These are phyloP conservation scores for Amphiprion percula DNA, from an alignment of 2,113 vertebrate genomes.

Conservation along the genomic window DNA sequence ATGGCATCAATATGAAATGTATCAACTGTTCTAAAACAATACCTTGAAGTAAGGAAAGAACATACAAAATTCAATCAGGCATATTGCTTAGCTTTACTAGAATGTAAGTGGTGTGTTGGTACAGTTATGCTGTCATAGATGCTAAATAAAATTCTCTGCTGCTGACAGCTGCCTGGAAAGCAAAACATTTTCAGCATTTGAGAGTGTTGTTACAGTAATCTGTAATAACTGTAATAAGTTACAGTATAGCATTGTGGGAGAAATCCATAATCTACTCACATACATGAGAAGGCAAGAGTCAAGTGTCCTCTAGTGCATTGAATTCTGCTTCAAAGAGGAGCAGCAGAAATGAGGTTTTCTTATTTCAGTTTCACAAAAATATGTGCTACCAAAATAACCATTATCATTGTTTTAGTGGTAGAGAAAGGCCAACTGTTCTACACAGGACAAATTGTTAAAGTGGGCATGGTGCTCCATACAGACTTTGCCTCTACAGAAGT, in stretches of 20 bases:
- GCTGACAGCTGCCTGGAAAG: background rate
- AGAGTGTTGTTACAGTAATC: background rate
- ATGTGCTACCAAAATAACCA: conserved; percentile 13
- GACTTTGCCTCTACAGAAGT: conserved; percentile 4
- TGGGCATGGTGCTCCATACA: conserved; percentile 14
- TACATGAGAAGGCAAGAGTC: conserved; percentile 5
- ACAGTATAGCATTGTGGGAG: background rate
- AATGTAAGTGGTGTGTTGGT: conserved; percentile 24
- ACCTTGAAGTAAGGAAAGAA: background rate
- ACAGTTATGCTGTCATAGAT: conserved; percentile 25
- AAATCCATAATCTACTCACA: conserved; percentile 8
- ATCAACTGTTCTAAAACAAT: background rate
- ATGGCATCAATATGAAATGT: conserved; percentile 14
- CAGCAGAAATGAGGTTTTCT: background rate
- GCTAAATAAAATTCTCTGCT: background rate
- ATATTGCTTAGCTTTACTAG: conserved; percentile 44
- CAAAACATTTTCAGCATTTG: conserved; percentile 14
- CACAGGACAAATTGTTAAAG: conserved; percentile 2
- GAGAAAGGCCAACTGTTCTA: conserved; percentile 15
- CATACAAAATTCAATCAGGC: conserved; percentile 6
- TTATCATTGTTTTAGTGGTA: conserved; percentile 29
- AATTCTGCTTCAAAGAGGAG: conserved; percentile 6
- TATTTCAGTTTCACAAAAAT: background rate
- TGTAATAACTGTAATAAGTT: background rate
- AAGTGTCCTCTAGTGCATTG: conserved; percentile 16